Evolutionary conservation across 2,113 vertebrate species (phyloP), one percentile per base, ranked within the genome.

Genomic region (Tauraco erythrolophus): DNA sequence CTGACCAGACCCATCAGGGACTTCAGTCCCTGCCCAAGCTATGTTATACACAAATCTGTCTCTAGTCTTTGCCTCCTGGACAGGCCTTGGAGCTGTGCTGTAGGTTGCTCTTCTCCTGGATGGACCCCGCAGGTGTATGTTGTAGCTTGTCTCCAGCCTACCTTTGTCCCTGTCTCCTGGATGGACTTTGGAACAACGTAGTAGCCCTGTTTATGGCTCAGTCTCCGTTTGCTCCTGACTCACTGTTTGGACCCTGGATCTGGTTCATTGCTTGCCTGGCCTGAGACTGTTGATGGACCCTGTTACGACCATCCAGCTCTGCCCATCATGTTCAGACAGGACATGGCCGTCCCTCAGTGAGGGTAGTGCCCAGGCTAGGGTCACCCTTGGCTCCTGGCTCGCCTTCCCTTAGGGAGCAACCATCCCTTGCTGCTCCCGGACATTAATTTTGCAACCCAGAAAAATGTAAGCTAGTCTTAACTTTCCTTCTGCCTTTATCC

Each of bases 21-120:
- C 56, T 79, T 71, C 56, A 75, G 19, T n/a, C 33, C 14, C n/a
- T 41, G 24, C 16, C 48, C 21, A 15, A 62, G 11, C 27, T 27
- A 16, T 45, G 17, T 25, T 33, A 10, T 1, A 16, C 1, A 5
- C 13, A 53, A 68, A 64, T 6, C 28, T 41, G 11, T 33, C 33
- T 30, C 57, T 37, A 19, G 48, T 10, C 19, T 39, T 58, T 2
- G n/a, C 30, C 51, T 37, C 31, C 54, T 68, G 31, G 31, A 18
- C 45, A n/a, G 21, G 45, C 14, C 43, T 64, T 1, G 1, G 39
- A 41, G 39, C 6, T 72, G 12, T 35, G 9, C n/a, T 1, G 0
- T 7, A 39, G 60, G 24, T 22, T n/a, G 45, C 12, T 46, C 13
- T 8, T 85, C 45, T 85, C 27, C 74, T 41, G n/a, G 51, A 86